A percentile compares a stretch with the other conserved stretches of the same genome.
These are phyloP conservation scores for Portunus trituberculatus DNA, from an alignment of 1,140 invertebrate species.

Conservation along the genomic window DNA sequence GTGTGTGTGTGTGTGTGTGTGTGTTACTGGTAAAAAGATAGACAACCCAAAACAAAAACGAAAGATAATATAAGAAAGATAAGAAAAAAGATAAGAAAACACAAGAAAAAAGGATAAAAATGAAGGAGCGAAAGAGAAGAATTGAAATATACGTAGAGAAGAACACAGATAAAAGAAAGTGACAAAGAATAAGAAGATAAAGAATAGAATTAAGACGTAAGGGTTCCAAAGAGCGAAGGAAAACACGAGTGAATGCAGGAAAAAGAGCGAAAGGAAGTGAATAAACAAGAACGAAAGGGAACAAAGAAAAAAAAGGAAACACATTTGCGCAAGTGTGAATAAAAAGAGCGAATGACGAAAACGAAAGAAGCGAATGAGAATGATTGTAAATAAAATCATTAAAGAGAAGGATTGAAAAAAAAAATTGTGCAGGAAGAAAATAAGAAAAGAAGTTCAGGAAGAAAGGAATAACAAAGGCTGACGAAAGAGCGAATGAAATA, in stretches of 20 bases:
- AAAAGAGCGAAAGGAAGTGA: neutral
- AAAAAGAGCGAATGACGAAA: neutral
- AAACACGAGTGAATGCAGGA: neutral
- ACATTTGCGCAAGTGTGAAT: no score
- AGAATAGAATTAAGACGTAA: neutral
- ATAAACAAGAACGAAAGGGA: neutral
- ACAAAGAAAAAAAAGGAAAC: neutral
- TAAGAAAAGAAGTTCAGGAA: neutral
- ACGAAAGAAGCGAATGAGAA: neutral
- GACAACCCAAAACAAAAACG: no score
- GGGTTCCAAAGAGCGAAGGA: neutral
- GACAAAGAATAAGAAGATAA: neutral
- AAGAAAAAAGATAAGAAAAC: no score
- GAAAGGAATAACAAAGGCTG: neutral
- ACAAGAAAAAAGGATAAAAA: neutral
- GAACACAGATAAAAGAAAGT: neutral
- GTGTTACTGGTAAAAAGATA: no score
- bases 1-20: no score
- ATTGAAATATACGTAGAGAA: neutral
- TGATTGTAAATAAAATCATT: neutral
- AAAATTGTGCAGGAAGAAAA: neutral
- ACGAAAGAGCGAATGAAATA: neutral
- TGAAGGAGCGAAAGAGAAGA: neutral
- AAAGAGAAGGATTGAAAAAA: neutral
- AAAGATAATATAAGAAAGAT: no score